These are phyloP conservation scores for Leptinotarsa tumamoca DNA, from an alignment of 2,888 invertebrate genomes.

Conservation along the genomic window DNA sequence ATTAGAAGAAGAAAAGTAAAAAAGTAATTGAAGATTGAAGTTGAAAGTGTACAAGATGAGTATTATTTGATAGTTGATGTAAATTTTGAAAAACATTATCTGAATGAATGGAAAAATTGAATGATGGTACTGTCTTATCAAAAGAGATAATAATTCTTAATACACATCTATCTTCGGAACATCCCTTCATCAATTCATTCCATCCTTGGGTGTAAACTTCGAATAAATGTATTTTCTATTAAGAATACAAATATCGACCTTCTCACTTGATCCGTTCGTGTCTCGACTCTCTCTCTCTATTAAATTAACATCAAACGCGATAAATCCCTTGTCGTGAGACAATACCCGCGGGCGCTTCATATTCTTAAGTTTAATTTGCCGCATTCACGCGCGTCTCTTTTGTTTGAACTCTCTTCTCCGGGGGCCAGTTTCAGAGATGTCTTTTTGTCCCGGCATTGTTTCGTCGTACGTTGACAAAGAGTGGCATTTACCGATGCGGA, in stretches of 20 bases:
- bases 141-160: no score
- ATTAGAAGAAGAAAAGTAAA: no score
- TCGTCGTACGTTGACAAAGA: conserved; percentile 21
- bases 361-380: conserved; percentile 20
- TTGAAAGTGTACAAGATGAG: no score
- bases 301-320: conserved; percentile 28
- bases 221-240: background rate
- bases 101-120: no score
- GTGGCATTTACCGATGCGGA: conserved; percentile 22
- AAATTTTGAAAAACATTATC: no score
- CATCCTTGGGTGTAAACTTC: background rate
- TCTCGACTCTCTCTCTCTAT: conserved; percentile 11
- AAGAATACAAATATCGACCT: background rate
- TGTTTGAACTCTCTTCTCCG: conserved; percentile 8
- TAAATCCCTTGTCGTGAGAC: conserved; percentile 22
- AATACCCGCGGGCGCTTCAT: conserved; percentile 19
- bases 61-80: no score
- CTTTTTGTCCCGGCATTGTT: conserved; percentile 20
- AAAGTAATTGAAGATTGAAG: no score
- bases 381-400: conserved; percentile 4
- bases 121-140: no score
- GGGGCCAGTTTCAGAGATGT: background rate
- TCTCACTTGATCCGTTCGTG: conserved; percentile 13
- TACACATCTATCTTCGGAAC: no score
- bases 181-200: background rate